Conservation (phyloP, 2,113 vertebrate species). For the Misgurnus mizolepis region DNA sequence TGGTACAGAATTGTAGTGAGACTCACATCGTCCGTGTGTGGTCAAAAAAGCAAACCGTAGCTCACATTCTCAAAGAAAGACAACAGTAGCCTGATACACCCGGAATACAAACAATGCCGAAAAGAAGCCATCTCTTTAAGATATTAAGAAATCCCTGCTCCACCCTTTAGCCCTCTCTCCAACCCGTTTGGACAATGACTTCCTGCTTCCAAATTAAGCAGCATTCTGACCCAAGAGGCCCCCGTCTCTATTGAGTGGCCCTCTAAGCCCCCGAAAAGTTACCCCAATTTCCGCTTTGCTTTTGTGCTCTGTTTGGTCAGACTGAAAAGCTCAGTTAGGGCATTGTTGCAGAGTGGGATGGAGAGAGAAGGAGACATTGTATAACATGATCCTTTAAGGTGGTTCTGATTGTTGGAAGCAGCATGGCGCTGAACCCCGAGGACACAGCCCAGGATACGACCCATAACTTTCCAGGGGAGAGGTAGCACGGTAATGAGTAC, state of each 20-base stretch:
- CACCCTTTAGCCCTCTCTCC: constrained; percentile 28
- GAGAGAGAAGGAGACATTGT: constrained; percentile 68
- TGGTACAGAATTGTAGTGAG: background rate
- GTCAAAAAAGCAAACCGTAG: constrained; percentile 41
- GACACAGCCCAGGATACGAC: constrained; percentile 50
- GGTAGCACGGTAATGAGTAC: constrained; percentile 11
- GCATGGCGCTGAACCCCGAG: constrained; percentile 79
- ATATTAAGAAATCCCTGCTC: constrained; percentile 41
- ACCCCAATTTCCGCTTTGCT: constrained; percentile 91
- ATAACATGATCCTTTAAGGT: constrained; percentile 78
- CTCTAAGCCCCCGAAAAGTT: constrained; percentile 85
- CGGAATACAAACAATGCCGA: constrained; percentile 45
- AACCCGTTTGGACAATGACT: constrained; percentile 56
- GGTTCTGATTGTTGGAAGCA: constrained; percentile 83
- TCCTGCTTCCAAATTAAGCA: constrained; percentile 59
- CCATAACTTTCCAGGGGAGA: constrained; percentile 25
- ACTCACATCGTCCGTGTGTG: constrained; percentile 27
- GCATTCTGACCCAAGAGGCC: constrained; percentile 57
- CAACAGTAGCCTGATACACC: constrained; percentile 41
- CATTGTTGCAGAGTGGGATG: constrained; percentile 86
- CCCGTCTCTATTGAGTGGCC: constrained; percentile 67
- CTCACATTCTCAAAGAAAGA: constrained; percentile 38
- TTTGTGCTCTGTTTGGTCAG: constrained; percentile 82
- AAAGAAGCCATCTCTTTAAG: constrained; percentile 47
- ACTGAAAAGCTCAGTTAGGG: constrained; percentile 84